Evolutionary conservation across 2,888 invertebrate genomes (phyloP).

Genomic region (Agrilus mali): DNA sequence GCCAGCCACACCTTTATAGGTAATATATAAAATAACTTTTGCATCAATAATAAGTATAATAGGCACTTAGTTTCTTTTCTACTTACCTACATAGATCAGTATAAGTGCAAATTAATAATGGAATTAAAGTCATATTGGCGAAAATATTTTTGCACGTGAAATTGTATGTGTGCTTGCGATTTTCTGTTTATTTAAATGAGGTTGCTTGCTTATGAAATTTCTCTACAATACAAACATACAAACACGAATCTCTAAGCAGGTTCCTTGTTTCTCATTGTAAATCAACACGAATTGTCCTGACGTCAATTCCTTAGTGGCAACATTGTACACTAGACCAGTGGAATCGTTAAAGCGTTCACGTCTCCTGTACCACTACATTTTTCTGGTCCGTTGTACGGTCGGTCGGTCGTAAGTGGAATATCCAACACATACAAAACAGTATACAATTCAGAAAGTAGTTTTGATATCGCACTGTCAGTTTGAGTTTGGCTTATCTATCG

Average conservation of each 20-base stretch:
- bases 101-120: too few species aligned
- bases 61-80: too few species aligned
- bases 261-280: conserved; percentile 35
- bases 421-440: conserved; percentile 29
- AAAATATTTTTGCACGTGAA: neutral
- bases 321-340: conserved; percentile 23
- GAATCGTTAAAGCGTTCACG: conserved; percentile 8
- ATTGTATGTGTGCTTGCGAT: too few species aligned
- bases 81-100: too few species aligned
- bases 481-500: neutral
- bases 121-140: too few species aligned
- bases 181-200: too few species aligned
- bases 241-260: conserved; percentile 26
- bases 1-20: too few species aligned
- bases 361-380: conserved; percentile 9
- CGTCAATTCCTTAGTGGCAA: conserved; percentile 27
- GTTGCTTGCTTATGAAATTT: too few species aligned
- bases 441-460: conserved; percentile 26
- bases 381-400: conserved; percentile 16
- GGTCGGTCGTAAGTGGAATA: conserved; percentile 23
- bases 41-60: too few species aligned
- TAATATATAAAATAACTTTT: too few species aligned
- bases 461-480: conserved; percentile 3
- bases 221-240: neutral
- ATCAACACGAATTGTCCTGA: conserved; percentile 32